A percentile compares a stretch with the other conserved stretches of the same genome.
phyloP scores from a whole-genome alignment of 2,888 invertebrate species.

The Drosophila ezoana region DNA sequence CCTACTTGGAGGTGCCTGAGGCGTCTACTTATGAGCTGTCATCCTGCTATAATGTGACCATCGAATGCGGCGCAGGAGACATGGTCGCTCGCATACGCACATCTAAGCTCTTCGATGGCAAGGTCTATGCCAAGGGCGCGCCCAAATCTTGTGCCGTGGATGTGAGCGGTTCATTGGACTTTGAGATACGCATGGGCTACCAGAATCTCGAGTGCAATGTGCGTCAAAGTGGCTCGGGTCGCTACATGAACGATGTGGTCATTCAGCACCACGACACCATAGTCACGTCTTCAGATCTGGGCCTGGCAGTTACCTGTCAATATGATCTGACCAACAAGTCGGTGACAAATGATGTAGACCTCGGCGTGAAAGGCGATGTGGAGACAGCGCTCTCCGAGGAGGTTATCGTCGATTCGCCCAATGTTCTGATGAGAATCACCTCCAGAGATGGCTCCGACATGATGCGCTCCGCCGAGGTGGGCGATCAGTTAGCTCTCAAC shows the following conservation, averaged over 20 bases:
- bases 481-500: slow-evolving; percentile 95
- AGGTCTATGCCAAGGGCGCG: slow-evolving; percentile 90
- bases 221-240: slow-evolving; percentile 93
- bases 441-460: slow-evolving; percentile 93
- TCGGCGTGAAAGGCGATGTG: slow-evolving; percentile 94
- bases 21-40: slow-evolving; percentile 96
- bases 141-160: slow-evolving; percentile 96
- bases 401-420: slow-evolving; percentile 96
- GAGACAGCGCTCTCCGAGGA: slow-evolving; percentile 93
- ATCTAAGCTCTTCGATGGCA: slow-evolving; percentile 90
- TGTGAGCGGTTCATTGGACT: slow-evolving; percentile 94
- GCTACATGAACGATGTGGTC: slow-evolving; percentile 95
- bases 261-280: slow-evolving; percentile 98
- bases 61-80: slow-evolving; percentile 95
- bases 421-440: slow-evolving; percentile 97
- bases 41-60: slow-evolving; percentile 97
- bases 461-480: slow-evolving; percentile 95
- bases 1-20: slow-evolving; percentile 95
- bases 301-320: slow-evolving; percentile 95
- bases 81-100: slow-evolving; percentile 97
- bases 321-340: slow-evolving; percentile 97
- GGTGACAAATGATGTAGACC: slow-evolving; percentile 95
- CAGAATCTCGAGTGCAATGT: slow-evolving; percentile 97
- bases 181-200: slow-evolving; percentile 96
- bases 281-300: slow-evolving; percentile 96